Evolutionary conservation across 2,888 invertebrate species (phyloP).

Genomic region (Calameuta pallipes): DNA sequence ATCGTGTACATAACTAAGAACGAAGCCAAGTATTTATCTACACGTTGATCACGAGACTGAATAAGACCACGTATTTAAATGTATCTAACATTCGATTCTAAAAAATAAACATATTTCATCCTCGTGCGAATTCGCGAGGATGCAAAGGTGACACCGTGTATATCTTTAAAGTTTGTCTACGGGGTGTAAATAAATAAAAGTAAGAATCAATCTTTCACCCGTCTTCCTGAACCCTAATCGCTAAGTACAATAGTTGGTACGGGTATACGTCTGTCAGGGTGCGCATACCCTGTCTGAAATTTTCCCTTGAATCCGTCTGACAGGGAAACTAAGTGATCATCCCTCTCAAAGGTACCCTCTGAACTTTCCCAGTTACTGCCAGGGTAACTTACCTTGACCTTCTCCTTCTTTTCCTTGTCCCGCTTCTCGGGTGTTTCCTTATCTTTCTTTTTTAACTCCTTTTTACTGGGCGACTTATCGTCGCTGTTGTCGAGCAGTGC

Average conservation of each 20-base stretch:
- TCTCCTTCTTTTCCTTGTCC: constrained; percentile 67
- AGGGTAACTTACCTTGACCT: constrained; percentile 66
- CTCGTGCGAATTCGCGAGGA: background rate
- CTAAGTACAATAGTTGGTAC: background rate
- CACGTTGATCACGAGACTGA: background rate
- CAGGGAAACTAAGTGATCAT: background rate
- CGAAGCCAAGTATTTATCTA: constrained; percentile 2
- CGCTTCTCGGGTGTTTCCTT: constrained; percentile 63
- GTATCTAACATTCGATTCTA: background rate
- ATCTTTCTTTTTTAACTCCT: constrained; percentile 54
- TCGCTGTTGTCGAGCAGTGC: constrained; percentile 51
- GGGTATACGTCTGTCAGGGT: background rate
- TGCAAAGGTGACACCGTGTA: background rate
- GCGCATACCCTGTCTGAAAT: background rate
- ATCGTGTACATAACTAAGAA: background rate
- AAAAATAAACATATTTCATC: background rate
- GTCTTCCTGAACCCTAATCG: background rate
- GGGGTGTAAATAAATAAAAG: background rate
- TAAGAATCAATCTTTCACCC: background rate
- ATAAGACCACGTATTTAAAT: background rate
- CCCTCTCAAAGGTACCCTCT: background rate
- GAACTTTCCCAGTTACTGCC: background rate
- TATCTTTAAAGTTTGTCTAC: background rate
- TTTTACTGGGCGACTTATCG: constrained; percentile 48
- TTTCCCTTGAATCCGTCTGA: background rate